Conservation (phyloP, 2,888 invertebrate species). For the Priocnemis perturbator region DNA sequence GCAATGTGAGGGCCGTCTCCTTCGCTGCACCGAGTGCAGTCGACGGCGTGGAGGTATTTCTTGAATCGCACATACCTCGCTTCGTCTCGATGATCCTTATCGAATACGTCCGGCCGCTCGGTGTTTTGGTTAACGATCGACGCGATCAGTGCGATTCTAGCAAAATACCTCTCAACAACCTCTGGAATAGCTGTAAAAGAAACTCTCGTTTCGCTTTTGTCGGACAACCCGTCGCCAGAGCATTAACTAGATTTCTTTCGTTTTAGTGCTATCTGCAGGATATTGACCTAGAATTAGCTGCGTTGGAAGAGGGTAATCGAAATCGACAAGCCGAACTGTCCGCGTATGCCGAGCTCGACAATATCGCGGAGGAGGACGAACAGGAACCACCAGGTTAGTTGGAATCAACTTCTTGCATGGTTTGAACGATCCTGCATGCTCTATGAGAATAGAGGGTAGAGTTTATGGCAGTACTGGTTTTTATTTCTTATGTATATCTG, state of each 20-base stretch:
- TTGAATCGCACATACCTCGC: too few species aligned
- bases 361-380: slow-evolving; percentile 73
- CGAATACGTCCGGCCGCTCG: too few species aligned
- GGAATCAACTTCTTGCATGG: slow-evolving; percentile 1
- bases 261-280: slow-evolving; percentile 73
- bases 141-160: too few species aligned
- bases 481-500: too few species aligned
- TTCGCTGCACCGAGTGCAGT: not conserved
- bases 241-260: slow-evolving; percentile 1
- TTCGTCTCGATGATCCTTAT: too few species aligned
- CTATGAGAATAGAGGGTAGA: slow-evolving; percentile 2
- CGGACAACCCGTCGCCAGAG: not conserved
- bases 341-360: slow-evolving; percentile 72
- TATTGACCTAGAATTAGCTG: slow-evolving; percentile 72
- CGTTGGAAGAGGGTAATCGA: slow-evolving; percentile 71
- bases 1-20: slow-evolving; percentile 45
- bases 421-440: slow-evolving; percentile 8
- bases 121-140: too few species aligned
- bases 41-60: too few species aligned
- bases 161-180: too few species aligned
- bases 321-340: slow-evolving; percentile 71
- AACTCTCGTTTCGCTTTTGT: too few species aligned
- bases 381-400: slow-evolving; percentile 73
- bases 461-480: too few species aligned
- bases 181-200: too few species aligned